A percentile compares a stretch with the other conserved stretches of the same genome.
phyloP scores from a whole-genome alignment of 2,113 vertebrate species.

The Pluvianellus socialis region DNA sequence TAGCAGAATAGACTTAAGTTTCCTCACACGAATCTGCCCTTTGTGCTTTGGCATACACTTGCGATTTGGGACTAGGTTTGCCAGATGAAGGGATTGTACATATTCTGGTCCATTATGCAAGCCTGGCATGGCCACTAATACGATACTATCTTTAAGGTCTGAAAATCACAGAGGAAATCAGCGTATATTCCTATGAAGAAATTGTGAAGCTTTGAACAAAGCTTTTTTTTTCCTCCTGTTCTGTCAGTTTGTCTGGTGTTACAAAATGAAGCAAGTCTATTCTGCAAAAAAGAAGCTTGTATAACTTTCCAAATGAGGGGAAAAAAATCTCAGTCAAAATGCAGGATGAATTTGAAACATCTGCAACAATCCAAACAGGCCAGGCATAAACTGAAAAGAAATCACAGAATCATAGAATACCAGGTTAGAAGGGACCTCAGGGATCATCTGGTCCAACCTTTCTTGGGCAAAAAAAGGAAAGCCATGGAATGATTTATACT shows the following conservation, averaged over 20 bases:
- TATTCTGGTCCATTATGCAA: not conserved
- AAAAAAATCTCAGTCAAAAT: not conserved
- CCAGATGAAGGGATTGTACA: not conserved
- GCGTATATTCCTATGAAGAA: not conserved
- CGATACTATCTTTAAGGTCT: not conserved
- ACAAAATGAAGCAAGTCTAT: not conserved
- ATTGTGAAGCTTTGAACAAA: not conserved
- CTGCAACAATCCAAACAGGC: not conserved
- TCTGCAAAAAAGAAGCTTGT: not conserved
- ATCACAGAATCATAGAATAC: not conserved
- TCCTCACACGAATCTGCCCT: not conserved
- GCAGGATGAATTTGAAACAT: not conserved
- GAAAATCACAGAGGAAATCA: not conserved
- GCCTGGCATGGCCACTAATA: not conserved
- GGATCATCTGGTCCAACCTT: not conserved
- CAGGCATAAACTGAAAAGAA: not conserved
- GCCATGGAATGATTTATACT: not conserved
- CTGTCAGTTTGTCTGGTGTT: not conserved
- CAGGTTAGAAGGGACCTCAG: not conserved
- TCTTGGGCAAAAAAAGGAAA: not conserved
- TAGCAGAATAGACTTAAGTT: not conserved
- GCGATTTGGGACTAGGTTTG: not conserved
- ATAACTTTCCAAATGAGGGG: not conserved
- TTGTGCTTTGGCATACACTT: not conserved
- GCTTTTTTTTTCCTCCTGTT: not conserved